phyloP scores from a whole-genome alignment of 2,888 invertebrate genomes.

The Chromoteleia sp. region DNA sequence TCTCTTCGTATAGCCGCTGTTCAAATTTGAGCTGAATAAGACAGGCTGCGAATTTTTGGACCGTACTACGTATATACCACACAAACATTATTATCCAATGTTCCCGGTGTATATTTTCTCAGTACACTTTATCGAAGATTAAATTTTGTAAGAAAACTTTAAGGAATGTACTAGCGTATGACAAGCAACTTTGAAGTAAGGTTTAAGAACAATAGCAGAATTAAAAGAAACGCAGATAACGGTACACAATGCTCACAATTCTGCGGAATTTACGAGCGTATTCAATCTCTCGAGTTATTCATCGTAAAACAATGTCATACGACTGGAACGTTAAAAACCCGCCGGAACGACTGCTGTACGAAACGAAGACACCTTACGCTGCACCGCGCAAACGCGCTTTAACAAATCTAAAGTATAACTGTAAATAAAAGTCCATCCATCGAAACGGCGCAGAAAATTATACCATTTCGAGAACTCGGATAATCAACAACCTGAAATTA shows the following conservation, averaged over 20 bases:
- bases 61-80: too few relatives aligned
- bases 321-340: slow-evolving; percentile 9
- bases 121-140: too few relatives aligned
- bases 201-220: slow-evolving; percentile 33
- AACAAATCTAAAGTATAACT: background rate
- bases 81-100: too few relatives aligned
- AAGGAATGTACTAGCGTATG: slow-evolving; percentile 2
- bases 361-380: background rate
- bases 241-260: slow-evolving; percentile 43
- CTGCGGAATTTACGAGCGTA: slow-evolving; percentile 44
- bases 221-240: slow-evolving; percentile 35
- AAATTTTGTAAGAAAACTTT: background rate
- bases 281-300: slow-evolving; percentile 44
- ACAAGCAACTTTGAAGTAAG: slow-evolving; percentile 9
- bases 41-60: too few relatives aligned
- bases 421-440: background rate
- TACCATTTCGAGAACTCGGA: background rate
- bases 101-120: too few relatives aligned
- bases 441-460: background rate
- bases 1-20: too few relatives aligned
- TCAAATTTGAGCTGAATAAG: too few relatives aligned
- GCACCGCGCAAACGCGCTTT: background rate
- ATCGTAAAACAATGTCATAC: slow-evolving; percentile 39
- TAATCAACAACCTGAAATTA: slow-evolving; percentile 3
- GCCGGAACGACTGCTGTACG: background rate